These are phyloP conservation scores for Oligia fasciuncula DNA, from an alignment of 2,888 invertebrate species.

Conservation along the genomic window DNA sequence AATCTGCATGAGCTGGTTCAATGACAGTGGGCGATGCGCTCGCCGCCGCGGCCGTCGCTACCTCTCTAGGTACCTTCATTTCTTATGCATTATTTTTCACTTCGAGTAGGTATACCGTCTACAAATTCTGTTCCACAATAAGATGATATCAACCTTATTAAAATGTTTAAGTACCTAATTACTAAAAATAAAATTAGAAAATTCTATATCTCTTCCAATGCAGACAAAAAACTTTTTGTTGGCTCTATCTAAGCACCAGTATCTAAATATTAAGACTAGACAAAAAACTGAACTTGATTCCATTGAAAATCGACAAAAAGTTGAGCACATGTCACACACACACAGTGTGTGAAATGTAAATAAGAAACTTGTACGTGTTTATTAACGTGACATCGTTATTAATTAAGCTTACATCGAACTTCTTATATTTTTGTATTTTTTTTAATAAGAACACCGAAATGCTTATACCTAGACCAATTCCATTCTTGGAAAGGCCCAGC, in stretches of 20 bases:
- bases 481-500: slow-evolving; percentile 31
- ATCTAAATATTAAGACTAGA: slow-evolving; percentile 52
- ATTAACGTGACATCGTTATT: slow-evolving; percentile 42
- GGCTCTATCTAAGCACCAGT: slow-evolving; percentile 26
- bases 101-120: not conserved
- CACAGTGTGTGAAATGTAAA: slow-evolving; percentile 50
- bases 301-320: slow-evolving; percentile 75
- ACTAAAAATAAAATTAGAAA: slow-evolving; percentile 16
- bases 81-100: not conserved
- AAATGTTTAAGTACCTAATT: not conserved
- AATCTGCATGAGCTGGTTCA: not conserved
- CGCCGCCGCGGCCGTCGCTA: not conserved
- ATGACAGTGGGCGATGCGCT: not conserved
- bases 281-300: slow-evolving; percentile 72
- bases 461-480: not conserved
- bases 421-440: too few relatives aligned
- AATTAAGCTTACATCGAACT: too few relatives aligned
- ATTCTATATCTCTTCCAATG: slow-evolving; percentile 3
- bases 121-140: not conserved
- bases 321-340: slow-evolving; percentile 66
- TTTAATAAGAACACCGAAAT: too few relatives aligned
- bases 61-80: not conserved
- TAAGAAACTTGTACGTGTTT: slow-evolving; percentile 18
- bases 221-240: slow-evolving; percentile 35
- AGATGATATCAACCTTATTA: not conserved